phyloP scores from a whole-genome alignment of 2,888 invertebrate species.

The Tigriopus californicus region DNA sequence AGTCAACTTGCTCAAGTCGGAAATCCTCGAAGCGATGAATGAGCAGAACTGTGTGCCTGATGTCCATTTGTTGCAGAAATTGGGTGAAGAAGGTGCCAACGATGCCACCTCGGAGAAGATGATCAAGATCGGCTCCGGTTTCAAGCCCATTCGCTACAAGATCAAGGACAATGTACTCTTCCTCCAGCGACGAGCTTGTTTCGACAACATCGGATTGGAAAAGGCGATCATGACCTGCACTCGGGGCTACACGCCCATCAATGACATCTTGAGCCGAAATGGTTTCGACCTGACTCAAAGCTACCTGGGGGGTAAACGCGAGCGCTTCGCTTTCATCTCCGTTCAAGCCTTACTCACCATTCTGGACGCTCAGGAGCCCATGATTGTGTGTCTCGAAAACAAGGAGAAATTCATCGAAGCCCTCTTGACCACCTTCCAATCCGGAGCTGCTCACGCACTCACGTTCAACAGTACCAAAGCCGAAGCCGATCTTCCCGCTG shows the following conservation, averaged over 20 bases:
- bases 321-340: neutral
- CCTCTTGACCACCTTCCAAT: neutral
- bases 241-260: conserved; percentile 3
- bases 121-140: neutral
- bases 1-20: neutral
- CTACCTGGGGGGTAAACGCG: neutral
- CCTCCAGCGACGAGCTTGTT: conserved; percentile 1
- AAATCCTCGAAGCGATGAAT: neutral
- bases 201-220: conserved; percentile 12
- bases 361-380: conserved; percentile 4
- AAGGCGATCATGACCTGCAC: neutral
- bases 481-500: no score
- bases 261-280: neutral
- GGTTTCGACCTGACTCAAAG: neutral
- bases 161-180: conserved; percentile 9
- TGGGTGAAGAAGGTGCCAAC: neutral
- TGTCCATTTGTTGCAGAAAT: neutral
- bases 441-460: neutral
- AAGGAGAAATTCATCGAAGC: neutral
- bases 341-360: neutral
- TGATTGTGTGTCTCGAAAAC: neutral
- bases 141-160: neutral
- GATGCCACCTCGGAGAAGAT: neutral
- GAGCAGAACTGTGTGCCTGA: neutral
- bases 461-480: no score